A percentile compares a stretch with the other conserved stretches of the same genome.
These are phyloP conservation scores for Phortica okadai DNA, from an alignment of 2,888 invertebrate genomes.

Conservation along the genomic window DNA sequence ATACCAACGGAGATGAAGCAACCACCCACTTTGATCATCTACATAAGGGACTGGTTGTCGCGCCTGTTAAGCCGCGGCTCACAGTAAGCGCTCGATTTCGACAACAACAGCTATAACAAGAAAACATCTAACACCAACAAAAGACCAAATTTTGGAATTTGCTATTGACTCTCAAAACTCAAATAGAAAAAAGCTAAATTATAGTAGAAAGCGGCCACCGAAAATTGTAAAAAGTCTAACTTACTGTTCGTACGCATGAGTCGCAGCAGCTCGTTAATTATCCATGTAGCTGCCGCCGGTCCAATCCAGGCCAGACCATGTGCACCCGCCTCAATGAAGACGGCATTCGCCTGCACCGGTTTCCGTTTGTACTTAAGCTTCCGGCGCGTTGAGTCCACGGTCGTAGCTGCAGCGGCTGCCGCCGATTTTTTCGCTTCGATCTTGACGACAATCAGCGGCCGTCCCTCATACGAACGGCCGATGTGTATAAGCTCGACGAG, in stretches of 20 bases:
- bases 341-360: slow-evolving; percentile 82
- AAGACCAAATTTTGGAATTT: no score
- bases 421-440: slow-evolving; percentile 77
- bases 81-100: not conserved
- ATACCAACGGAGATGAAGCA: slow-evolving; percentile 69
- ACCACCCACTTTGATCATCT: slow-evolving; percentile 63
- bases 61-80: not conserved
- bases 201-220: no score
- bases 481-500: slow-evolving; percentile 83
- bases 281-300: slow-evolving; percentile 86
- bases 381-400: slow-evolving; percentile 61
- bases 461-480: slow-evolving; percentile 85
- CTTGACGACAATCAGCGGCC: slow-evolving; percentile 84
- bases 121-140: no score
- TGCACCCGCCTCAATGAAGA: slow-evolving; percentile 89
- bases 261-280: slow-evolving; percentile 82
- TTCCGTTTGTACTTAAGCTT: slow-evolving; percentile 73
- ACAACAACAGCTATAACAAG: no score
- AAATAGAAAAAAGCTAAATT: not conserved
- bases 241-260: slow-evolving; percentile 79
- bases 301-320: slow-evolving; percentile 89
- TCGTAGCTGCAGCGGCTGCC: slow-evolving; percentile 54
- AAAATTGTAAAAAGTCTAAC: slow-evolving; percentile 37
- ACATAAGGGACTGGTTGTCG: slow-evolving; percentile 49
- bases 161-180: no score